Conservation (phyloP, 2,113 vertebrate genomes). For the Setophaga kirtlandii region DNA sequence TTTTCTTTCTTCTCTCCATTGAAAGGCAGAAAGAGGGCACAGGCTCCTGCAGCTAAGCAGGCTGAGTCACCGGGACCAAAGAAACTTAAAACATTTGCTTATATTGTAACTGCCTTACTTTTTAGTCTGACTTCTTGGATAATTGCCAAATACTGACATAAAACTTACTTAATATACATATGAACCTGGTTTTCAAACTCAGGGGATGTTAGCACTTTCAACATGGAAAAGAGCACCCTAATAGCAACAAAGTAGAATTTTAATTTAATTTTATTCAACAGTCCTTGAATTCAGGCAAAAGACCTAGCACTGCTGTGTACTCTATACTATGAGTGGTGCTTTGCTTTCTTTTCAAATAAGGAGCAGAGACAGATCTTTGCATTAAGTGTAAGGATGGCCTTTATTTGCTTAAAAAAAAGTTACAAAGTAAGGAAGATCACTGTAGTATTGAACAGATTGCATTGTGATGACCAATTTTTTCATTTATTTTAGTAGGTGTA, state of each 20-base stretch:
- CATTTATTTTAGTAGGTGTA: slow-evolving; percentile 7
- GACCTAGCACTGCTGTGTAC: neutral
- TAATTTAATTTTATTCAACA: neutral
- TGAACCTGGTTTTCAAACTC: neutral
- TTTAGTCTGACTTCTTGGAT: slow-evolving; percentile 23
- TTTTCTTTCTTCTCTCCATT: slow-evolving; percentile 80
- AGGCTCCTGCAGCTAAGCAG: slow-evolving; percentile 23
- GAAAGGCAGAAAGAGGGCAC: neutral
- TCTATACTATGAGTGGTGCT: neutral
- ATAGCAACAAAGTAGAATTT: neutral
- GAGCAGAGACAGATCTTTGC: neutral
- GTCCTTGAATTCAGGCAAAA: neutral
- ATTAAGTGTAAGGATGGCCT: slow-evolving; percentile 64
- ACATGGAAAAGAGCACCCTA: rapidly evolving
- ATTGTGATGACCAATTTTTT: neutral
- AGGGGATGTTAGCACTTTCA: rapidly evolving
- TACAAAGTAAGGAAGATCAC: slow-evolving; percentile 64
- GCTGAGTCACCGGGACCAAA: slow-evolving; percentile 64
- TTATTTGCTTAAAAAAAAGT: slow-evolving; percentile 65
- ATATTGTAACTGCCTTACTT: slow-evolving; percentile 19
- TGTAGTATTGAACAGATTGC: slow-evolving; percentile 38
- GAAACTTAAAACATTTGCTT: neutral
- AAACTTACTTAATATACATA: neutral
- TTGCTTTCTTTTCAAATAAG: neutral
- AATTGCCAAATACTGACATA: slow-evolving; percentile 13